Conservation (phyloP, 2,113 vertebrate species). For the Megatriorchis doriae region DNA sequence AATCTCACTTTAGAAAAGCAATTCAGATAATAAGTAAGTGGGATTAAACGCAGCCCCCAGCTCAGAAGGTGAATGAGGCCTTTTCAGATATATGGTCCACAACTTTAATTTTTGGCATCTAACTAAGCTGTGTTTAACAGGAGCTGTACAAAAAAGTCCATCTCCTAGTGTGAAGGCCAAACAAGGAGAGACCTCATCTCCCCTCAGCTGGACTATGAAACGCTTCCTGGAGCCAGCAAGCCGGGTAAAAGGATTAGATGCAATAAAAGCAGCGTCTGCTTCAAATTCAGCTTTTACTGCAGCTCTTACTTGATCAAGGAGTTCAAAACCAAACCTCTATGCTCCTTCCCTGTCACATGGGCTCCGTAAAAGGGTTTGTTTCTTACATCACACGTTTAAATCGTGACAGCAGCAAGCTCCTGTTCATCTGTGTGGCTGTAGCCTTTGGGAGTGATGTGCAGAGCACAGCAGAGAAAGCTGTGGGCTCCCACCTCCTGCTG, state of each 20-base stretch:
- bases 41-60: not conserved
- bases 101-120: not conserved
- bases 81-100: not conserved
- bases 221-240: slow-evolving; percentile 81
- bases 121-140: slow-evolving; percentile 64
- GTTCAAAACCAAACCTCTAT: not conserved
- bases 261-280: not conserved
- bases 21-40: not conserved
- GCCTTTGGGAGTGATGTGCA: not conserved
- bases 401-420: not conserved
- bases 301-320: not conserved
- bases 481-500: not conserved
- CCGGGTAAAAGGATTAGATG: slow-evolving; percentile 63
- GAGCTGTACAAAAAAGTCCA: slow-evolving; percentile 80
- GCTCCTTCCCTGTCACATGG: not conserved
- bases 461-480: not conserved
- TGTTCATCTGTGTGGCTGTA: not conserved
- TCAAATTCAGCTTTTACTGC: not conserved
- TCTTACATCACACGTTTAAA: not conserved
- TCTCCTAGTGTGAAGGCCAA: slow-evolving; percentile 78
- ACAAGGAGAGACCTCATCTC: slow-evolving; percentile 69
- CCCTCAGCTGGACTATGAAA: slow-evolving; percentile 84
- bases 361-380: not conserved
- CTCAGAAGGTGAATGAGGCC: not conserved
- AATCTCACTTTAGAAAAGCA: not conserved